Conservation (phyloP, 1,140 invertebrate genomes). For the Notospermus geniculatus region DNA sequence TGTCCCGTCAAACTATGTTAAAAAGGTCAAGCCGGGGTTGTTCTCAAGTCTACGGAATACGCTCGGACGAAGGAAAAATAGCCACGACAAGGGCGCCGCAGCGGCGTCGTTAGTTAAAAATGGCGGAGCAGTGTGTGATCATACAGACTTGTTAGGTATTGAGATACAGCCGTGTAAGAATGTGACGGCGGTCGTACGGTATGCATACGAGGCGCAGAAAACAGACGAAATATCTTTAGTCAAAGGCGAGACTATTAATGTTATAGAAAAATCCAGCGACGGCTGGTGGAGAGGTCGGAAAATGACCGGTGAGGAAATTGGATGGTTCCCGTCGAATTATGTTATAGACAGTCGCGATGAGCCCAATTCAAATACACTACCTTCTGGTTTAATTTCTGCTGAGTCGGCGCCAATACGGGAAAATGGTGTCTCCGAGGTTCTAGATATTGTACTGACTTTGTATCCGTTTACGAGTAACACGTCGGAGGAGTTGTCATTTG, state of each 20-base stretch:
- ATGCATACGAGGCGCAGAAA: conserved; percentile 96
- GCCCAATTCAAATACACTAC: conserved; percentile 57
- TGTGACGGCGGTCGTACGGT: conserved; percentile 84
- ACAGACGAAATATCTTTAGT: conserved; percentile 91
- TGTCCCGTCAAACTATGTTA: conserved; percentile 99
- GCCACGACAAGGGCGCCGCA: conserved; percentile 23
- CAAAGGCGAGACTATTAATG: conserved; percentile 78
- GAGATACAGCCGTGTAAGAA: conserved; percentile 29
- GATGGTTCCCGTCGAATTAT: conserved; percentile 97
- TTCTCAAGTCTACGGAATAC: conserved; percentile 68
- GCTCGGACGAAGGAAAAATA: conserved; percentile 32
- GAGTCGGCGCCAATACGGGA: conserved; percentile 67
- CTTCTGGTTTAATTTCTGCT: conserved; percentile 74
- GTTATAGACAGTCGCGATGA: conserved; percentile 62
- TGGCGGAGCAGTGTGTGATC: conserved; percentile 31
- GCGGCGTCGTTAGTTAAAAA: conserved; percentile 29
- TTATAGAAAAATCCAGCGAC: conserved; percentile 97
- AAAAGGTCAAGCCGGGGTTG: conserved; percentile 91
- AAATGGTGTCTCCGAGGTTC: conserved; percentile 15
- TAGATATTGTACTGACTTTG: conserved; percentile 75
- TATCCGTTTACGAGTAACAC: conserved; percentile 61
- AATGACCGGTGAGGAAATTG: conserved; percentile 45
- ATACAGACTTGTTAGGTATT: conserved; percentile 32
- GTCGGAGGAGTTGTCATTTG: conserved; percentile 94
- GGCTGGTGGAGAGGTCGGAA: conserved; percentile 94